Percentiles rank a stretch among this genome's conserved stretches.
phyloP scores from a whole-genome alignment of 2,797 vertebrate genomes.

The Macroramphosus scolopax region DNA sequence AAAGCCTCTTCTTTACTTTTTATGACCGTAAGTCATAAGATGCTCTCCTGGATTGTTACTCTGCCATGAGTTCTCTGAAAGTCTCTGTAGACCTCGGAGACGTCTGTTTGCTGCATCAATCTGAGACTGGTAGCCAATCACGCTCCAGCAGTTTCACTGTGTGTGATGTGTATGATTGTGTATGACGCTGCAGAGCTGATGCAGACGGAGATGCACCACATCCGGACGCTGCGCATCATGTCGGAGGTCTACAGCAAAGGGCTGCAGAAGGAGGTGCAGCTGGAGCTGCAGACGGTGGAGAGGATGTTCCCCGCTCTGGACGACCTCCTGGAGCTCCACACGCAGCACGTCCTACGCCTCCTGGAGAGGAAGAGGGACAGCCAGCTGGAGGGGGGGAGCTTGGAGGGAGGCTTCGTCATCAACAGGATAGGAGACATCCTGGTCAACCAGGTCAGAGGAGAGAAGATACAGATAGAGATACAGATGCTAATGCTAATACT shows the following conservation, averaged over 20 bases:
- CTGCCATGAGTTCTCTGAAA: too few relatives aligned
- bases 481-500: not conserved
- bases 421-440: conserved; percentile 90
- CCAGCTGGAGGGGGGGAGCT: conserved; percentile 51
- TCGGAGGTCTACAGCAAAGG: conserved; percentile 92
- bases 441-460: conserved; percentile 84
- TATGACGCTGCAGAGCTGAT: conserved; percentile 85
- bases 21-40: too few relatives aligned
- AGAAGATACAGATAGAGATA: not conserved
- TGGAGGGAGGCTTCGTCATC: conserved; percentile 85
- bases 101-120: too few relatives aligned
- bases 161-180: not conserved
- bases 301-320: conserved; percentile 91
- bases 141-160: too few relatives aligned
- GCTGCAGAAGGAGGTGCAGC: conserved; percentile 86
- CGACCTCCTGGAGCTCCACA: conserved; percentile 89
- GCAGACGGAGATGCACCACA: conserved; percentile 97
- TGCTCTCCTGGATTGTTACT: too few relatives aligned
- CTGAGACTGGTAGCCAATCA: not conserved
- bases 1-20: too few relatives aligned
- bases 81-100: too few relatives aligned
- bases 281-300: conserved; percentile 85
- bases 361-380: conserved; percentile 91
- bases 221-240: conserved; percentile 95
- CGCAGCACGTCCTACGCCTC: conserved; percentile 86